Conservation (phyloP, 2,797 vertebrate species). For the Chrosomus eos region DNA sequence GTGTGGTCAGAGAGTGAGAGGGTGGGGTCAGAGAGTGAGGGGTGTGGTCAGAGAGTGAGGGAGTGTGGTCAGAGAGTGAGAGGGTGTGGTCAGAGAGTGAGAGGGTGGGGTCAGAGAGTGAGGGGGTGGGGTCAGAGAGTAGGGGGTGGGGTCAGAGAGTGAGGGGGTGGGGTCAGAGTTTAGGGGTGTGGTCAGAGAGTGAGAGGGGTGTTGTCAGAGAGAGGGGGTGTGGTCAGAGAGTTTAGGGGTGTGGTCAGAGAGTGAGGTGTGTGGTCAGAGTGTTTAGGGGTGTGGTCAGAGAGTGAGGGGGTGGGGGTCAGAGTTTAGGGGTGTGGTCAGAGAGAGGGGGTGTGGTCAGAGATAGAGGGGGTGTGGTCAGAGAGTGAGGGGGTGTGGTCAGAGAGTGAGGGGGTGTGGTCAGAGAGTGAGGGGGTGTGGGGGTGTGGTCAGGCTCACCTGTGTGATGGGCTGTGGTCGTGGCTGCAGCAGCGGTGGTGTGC, state of each 20-base stretch:
- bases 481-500: constrained; percentile 80
- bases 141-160: background rate
- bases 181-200: background rate
- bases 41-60: too few species aligned
- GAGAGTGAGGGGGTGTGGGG: background rate
- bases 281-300: background rate
- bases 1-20: too few species aligned
- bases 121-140: background rate
- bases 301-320: too few species aligned
- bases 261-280: too few species aligned
- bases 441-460: constrained; percentile 45
- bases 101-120: too few species aligned
- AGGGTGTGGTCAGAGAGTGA: background rate
- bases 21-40: too few species aligned
- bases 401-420: background rate
- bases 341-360: background rate
- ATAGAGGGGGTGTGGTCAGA: too few species aligned
- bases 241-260: background rate
- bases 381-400: background rate
- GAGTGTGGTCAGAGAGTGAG: background rate
- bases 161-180: background rate
- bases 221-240: background rate
- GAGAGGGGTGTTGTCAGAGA: background rate
- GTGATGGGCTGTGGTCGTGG: constrained; percentile 75
- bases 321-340: background rate